Evolutionary conservation across 2,888 invertebrate genomes (phyloP).

Genomic region (Prenolepis imparis): DNA sequence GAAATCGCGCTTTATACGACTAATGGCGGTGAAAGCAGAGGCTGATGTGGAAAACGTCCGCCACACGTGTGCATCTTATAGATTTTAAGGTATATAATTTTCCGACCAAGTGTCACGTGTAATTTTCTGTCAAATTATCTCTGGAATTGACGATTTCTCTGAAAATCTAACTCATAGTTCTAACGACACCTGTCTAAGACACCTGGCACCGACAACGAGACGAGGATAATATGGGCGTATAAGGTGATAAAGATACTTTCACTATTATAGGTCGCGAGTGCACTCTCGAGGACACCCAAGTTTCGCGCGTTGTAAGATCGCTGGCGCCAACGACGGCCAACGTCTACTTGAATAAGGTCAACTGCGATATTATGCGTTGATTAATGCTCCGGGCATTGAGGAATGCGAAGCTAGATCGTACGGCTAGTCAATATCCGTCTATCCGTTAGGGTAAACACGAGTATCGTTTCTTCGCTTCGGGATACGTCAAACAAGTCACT

Average conservation of each 20-base stretch:
- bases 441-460: not conserved
- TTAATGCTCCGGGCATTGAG: conserved; percentile 29
- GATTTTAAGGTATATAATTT: not conserved
- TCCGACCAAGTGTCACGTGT: not conserved
- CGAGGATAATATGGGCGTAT: conserved; percentile 1
- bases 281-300: conserved; percentile 46
- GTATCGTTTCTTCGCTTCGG: conserved; percentile 3
- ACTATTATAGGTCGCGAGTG: conserved; percentile 55
- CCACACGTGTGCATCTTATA: not conserved
- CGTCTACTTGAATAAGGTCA: conserved; percentile 56
- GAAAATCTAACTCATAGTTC: not conserved
- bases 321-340: conserved; percentile 54
- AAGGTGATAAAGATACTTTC: conserved; percentile 55
- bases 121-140: not conserved
- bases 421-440: not conserved
- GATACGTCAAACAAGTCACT: not conserved
- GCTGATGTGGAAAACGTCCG: too few species aligned
- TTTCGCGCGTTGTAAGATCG: conserved; percentile 39
- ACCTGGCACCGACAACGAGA: conserved; percentile 40
- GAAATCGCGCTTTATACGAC: not conserved
- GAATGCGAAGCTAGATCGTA: conserved; percentile 40
- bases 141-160: not conserved
- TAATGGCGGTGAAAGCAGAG: conserved; percentile 29
- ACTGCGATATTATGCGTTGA: conserved; percentile 32
- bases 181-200: conserved; percentile 14